A percentile compares a stretch with the other conserved stretches of the same genome.
Evolutionary conservation across 1,140 invertebrate genomes (phyloP).

Genomic region (Lasaia peninsularis): DNA sequence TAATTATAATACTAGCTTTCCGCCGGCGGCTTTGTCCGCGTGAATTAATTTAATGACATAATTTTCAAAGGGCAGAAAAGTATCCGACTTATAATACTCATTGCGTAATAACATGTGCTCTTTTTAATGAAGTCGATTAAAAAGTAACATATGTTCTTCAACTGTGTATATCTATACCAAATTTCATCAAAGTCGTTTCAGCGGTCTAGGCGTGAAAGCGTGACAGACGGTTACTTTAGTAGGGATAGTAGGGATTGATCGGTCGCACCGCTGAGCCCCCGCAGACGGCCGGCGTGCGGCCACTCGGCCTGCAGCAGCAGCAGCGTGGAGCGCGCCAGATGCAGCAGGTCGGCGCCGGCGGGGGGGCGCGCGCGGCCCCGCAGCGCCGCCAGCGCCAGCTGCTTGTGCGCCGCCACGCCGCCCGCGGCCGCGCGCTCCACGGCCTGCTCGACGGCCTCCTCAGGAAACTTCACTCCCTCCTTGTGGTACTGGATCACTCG

Average conservation of each 20-base stretch:
- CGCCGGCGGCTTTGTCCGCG: too few species aligned
- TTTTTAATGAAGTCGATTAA: too few species aligned
- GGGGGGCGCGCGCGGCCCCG: constrained; percentile 23
- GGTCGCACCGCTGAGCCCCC: constrained; percentile 33
- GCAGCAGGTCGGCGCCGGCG: constrained; percentile 26
- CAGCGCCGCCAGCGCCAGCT: constrained; percentile 42
- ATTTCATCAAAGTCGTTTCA: too few species aligned
- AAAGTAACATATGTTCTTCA: too few species aligned
- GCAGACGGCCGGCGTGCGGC: constrained; percentile 27
- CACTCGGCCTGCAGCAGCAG: constrained; percentile 43
- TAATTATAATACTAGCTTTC: too few species aligned
- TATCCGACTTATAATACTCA: too few species aligned
- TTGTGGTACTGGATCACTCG: constrained; percentile 51
- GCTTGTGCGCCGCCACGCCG: constrained; percentile 42
- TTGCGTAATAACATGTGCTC: too few species aligned
- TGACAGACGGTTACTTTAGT: too few species aligned
- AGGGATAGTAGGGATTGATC: background rate
- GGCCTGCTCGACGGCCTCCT: constrained; percentile 34
- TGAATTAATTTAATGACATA: too few species aligned
- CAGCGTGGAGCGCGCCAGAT: constrained; percentile 35
- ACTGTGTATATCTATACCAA: too few species aligned
- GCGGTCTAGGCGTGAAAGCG: too few species aligned
- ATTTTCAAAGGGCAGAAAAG: too few species aligned
- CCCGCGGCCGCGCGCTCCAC: constrained; percentile 25
- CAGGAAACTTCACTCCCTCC: constrained; percentile 42